Percentiles rank a stretch among this genome's conserved stretches.
Evolutionary conservation across 2,797 vertebrate species (phyloP).

Genomic region (Siniperca obscura): DNA sequence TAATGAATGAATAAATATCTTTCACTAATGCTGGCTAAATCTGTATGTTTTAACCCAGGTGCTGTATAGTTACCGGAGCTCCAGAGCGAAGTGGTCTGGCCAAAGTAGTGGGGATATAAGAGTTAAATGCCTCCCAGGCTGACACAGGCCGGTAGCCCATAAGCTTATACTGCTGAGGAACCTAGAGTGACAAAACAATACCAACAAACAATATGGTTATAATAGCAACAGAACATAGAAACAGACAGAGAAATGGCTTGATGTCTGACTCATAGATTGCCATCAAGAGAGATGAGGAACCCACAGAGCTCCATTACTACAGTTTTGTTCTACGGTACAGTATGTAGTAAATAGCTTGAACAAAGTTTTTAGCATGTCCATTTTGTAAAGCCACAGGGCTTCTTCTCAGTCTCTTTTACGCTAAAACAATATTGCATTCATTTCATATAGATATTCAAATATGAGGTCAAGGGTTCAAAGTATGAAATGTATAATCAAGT

Average conservation of each 20-base stretch:
- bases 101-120: slow-evolving; percentile 56
- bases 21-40: not conserved
- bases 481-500: not conserved
- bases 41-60: not conserved
- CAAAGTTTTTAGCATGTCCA: not conserved
- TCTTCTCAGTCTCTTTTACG: not conserved
- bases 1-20: not conserved
- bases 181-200: slow-evolving; percentile 62
- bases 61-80: slow-evolving; percentile 64
- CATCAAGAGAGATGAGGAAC: not conserved
- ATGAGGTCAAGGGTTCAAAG: not conserved
- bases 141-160: slow-evolving; percentile 79
- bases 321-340: not conserved
- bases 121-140: slow-evolving; percentile 72
- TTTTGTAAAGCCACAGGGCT: not conserved
- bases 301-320: not conserved
- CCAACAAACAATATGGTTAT: slow-evolving; percentile 3
- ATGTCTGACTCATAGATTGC: not conserved
- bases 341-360: not conserved
- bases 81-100: slow-evolving; percentile 73
- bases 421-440: not conserved
- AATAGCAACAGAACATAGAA: not conserved
- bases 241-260: not conserved
- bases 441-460: not conserved
- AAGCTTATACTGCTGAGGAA: slow-evolving; percentile 80